These are phyloP conservation scores for Myripristis murdjan DNA, from an alignment of 2,797 vertebrate genomes.

Conservation along the genomic window DNA sequence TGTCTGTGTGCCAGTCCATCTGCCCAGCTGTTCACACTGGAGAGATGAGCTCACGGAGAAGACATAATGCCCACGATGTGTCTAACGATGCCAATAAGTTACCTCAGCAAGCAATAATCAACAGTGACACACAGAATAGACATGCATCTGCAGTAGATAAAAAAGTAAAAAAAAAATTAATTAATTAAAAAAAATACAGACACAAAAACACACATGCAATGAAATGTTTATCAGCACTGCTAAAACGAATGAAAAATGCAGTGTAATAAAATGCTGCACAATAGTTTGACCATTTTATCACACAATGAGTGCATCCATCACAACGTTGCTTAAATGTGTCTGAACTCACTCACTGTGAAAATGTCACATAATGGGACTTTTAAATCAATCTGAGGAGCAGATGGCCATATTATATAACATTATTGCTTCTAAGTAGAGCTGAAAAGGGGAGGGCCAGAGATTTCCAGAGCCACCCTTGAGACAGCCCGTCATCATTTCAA, in stretches of 20 bases:
- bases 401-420: conserved; percentile 81
- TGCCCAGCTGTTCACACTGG: no score
- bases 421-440: conserved; percentile 73
- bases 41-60: no score
- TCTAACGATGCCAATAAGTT: no score
- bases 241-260: no score
- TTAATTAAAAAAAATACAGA: no score
- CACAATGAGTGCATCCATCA: neutral
- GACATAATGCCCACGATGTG: no score
- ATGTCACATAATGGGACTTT: conserved; percentile 60
- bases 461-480: conserved; percentile 72
- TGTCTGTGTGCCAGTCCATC: neutral
- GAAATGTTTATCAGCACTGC: neutral
- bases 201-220: neutral
- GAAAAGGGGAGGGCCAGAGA: conserved; percentile 43
- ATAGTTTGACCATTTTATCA: no score
- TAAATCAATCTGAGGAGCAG: conserved; percentile 74
- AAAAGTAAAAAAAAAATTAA: no score
- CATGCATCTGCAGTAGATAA: no score
- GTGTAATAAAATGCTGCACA: no score
- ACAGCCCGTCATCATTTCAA: conserved; percentile 34
- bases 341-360: conserved; percentile 10
- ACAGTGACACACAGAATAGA: no score
- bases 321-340: conserved; percentile 31
- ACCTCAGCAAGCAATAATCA: no score